phyloP scores from a whole-genome alignment of 2,888 invertebrate genomes.

The Pandemis cinnamomeana region DNA sequence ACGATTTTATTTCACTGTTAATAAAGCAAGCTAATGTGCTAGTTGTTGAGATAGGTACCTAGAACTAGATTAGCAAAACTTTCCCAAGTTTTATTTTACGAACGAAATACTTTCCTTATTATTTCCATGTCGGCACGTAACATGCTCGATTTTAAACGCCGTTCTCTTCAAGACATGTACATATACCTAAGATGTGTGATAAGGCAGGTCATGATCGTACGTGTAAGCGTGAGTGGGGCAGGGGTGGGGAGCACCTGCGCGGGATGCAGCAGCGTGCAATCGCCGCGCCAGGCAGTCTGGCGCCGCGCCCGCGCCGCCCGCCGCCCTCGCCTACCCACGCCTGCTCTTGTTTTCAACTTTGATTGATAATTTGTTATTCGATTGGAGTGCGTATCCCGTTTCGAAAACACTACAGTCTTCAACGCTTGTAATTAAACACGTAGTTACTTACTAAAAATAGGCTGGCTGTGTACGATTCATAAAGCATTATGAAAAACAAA shows the following conservation, averaged over 20 bases:
- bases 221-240: constrained; percentile 50
- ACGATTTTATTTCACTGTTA: too few species aligned
- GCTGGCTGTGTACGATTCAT: neutral
- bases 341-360: constrained; percentile 82
- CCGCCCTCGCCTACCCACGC: constrained; percentile 60
- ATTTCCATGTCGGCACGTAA: constrained; percentile 1
- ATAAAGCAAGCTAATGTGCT: too few species aligned
- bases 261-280: constrained; percentile 67
- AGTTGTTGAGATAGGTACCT: too few species aligned
- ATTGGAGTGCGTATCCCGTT: constrained; percentile 74
- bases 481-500: neutral
- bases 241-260: constrained; percentile 69
- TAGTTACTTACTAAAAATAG: neutral
- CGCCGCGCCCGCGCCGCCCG: constrained; percentile 54
- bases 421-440: neutral
- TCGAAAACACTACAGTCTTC: constrained; percentile 60
- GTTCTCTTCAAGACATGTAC: neutral
- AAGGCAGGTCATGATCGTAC: constrained; percentile 49
- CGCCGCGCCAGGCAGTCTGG: constrained; percentile 79
- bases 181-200: neutral
- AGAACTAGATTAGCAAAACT: too few species aligned
- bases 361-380: constrained; percentile 83
- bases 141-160: neutral
- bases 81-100: neutral
- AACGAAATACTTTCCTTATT: neutral